Evolutionary conservation across 2,113 vertebrate species (phyloP).

Genomic region (Serilophus lunatus): DNA sequence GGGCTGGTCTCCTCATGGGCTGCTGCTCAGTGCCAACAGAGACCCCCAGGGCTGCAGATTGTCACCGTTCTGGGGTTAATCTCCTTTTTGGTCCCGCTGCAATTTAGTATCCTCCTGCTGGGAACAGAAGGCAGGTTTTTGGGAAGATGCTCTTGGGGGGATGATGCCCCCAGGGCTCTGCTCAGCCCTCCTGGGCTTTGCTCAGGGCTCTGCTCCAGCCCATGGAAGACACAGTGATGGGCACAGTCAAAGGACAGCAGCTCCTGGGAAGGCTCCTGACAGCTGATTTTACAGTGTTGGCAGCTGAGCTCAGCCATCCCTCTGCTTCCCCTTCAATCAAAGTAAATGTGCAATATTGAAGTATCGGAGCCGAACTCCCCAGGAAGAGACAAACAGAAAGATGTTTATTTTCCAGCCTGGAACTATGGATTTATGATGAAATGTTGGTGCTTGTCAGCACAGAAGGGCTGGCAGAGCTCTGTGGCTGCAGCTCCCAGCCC

Average conservation of each 20-base stretch:
- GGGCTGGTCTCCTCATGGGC: neutral
- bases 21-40: neutral
- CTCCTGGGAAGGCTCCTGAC: neutral
- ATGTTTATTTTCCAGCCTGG: conserved; percentile 13
- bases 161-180: neutral
- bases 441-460: neutral
- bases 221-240: neutral
- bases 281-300: neutral
- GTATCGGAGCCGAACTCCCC: neutral
- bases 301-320: neutral
- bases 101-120: rapidly evolving
- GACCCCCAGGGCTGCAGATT: neutral
- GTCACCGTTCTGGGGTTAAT: neutral
- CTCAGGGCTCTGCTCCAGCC: neutral
- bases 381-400: neutral
- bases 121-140: neutral
- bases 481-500: neutral
- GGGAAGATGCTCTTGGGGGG: neutral
- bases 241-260: neutral
- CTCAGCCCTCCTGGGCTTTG: neutral
- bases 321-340: neutral
- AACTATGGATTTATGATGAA: neutral
- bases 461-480: neutral
- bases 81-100: neutral
- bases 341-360: neutral